Conservation (phyloP, 2,888 invertebrate species). For the Vandiemenella viatica region DNA sequence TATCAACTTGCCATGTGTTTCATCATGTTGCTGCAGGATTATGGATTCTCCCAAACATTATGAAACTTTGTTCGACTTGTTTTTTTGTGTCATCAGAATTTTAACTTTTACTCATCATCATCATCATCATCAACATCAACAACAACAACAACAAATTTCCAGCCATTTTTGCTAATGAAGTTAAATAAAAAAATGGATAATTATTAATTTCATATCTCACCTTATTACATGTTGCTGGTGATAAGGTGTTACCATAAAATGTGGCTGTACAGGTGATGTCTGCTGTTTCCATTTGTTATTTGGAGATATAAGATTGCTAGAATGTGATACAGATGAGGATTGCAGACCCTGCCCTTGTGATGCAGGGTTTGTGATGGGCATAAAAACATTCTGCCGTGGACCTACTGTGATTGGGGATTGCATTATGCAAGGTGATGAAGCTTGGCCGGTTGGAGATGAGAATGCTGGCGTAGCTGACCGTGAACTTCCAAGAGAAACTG, state of each 20-base stretch:
- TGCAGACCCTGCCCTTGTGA: slow-evolving; percentile 3
- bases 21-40: too few species aligned
- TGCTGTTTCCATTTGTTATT: slow-evolving; percentile 30
- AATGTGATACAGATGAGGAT: slow-evolving; percentile 1
- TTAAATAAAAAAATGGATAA: too few species aligned
- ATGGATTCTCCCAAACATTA: too few species aligned
- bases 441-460: slow-evolving; percentile 50
- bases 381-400: slow-evolving; percentile 73
- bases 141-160: too few species aligned
- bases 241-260: slow-evolving; percentile 29
- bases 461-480: slow-evolving; percentile 86
- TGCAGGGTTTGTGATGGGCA: slow-evolving; percentile 66
- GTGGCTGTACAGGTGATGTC: slow-evolving; percentile 30
- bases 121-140: too few species aligned
- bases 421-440: slow-evolving; percentile 47
- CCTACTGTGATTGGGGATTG: slow-evolving; percentile 53
- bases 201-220: too few species aligned
- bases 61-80: too few species aligned
- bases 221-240: slow-evolving; percentile 28
- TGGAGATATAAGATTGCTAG: slow-evolving; percentile 25
- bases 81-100: too few species aligned
- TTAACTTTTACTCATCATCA: too few species aligned
- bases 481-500: slow-evolving; percentile 85
- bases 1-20: too few species aligned
- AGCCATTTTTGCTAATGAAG: too few species aligned